A percentile compares a stretch with the other conserved stretches of the same genome.
phyloP scores from a whole-genome alignment of 2,888 invertebrate genomes.

The Patella ulyssiponensis region DNA sequence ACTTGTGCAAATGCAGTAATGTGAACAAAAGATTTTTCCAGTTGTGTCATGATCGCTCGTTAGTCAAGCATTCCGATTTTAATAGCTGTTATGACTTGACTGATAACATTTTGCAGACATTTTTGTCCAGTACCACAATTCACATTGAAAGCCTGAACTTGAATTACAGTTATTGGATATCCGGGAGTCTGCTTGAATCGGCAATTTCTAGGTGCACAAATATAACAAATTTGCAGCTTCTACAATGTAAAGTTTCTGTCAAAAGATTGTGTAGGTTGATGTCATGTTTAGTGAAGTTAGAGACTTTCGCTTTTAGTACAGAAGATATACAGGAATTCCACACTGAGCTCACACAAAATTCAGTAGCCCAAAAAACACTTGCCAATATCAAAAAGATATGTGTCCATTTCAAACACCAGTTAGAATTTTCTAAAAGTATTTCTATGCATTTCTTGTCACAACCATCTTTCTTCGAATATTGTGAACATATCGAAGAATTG shows the following conservation, averaged over 20 bases:
- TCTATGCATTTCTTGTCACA: constrained; percentile 62
- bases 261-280: constrained; percentile 60
- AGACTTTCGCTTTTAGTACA: constrained; percentile 60
- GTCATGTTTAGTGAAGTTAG: constrained; percentile 51
- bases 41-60: constrained; percentile 52
- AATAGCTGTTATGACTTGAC: constrained; percentile 48
- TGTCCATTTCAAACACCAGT: constrained; percentile 61
- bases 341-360: constrained; percentile 54
- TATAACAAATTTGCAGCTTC: constrained; percentile 57
- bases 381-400: constrained; percentile 54
- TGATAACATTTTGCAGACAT: constrained; percentile 53
- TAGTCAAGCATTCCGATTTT: constrained; percentile 54
- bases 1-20: constrained; percentile 41
- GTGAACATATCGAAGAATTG: constrained; percentile 60
- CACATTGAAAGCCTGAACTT: constrained; percentile 57
- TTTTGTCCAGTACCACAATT: constrained; percentile 44
- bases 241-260: constrained; percentile 59
- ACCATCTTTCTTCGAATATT: constrained; percentile 65
- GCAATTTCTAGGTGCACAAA: constrained; percentile 57
- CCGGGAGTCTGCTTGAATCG: constrained; percentile 47
- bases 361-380: constrained; percentile 55
- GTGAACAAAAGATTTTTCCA: constrained; percentile 49
- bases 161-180: constrained; percentile 66
- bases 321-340: constrained; percentile 62
- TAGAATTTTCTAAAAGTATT: constrained; percentile 46